phyloP scores from a whole-genome alignment of 2,888 invertebrate species.

The Lypha dubia region DNA sequence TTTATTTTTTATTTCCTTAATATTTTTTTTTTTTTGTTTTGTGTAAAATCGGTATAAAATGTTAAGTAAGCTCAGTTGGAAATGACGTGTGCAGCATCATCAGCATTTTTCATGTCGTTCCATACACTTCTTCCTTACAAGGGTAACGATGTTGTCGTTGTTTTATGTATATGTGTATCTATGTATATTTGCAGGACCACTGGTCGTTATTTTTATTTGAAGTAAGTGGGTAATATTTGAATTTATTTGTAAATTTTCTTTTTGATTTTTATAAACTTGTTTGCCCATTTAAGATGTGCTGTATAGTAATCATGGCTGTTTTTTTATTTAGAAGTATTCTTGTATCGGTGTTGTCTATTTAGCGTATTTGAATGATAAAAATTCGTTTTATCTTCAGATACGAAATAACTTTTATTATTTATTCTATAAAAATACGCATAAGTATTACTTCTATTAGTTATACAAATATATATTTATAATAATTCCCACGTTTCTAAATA shows the following conservation, averaged over 20 bases:
- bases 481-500: too few relatives aligned
- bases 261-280: conserved; percentile 13
- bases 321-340: background rate
- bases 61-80: conserved; percentile 70
- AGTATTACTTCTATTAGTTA: too few relatives aligned
- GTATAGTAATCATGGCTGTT: conserved; percentile 1
- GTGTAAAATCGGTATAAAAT: conserved; percentile 60
- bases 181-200: conserved; percentile 27
- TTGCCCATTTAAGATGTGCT: background rate
- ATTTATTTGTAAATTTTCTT: conserved; percentile 29
- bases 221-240: conserved; percentile 39
- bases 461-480: too few relatives aligned
- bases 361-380: background rate
- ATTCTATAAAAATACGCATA: too few relatives aligned
- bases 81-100: conserved; percentile 74
- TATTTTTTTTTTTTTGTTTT: conserved; percentile 40
- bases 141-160: conserved; percentile 38
- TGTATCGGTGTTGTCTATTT: background rate
- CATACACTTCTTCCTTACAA: conserved; percentile 31
- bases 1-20: conserved; percentile 33
- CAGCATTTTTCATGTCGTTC: conserved; percentile 68
- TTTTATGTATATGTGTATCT: background rate
- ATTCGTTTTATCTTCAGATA: too few relatives aligned
- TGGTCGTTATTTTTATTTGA: conserved; percentile 44
- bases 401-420: too few relatives aligned